phyloP scores from a whole-genome alignment of 1,140 invertebrate genomes.

The Antheraea pernyi region DNA sequence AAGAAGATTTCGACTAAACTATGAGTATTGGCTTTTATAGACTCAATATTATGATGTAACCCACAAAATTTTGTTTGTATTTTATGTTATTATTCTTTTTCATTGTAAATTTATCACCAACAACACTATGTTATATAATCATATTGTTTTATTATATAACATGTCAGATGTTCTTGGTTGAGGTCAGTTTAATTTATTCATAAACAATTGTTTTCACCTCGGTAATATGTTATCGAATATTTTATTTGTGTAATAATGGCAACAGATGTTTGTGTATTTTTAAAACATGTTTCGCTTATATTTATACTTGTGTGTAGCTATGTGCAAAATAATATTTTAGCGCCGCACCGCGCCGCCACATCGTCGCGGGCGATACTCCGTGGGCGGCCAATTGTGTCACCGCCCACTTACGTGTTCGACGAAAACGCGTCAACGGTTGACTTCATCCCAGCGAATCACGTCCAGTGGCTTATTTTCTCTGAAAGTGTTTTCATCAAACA shows the following conservation, averaged over 20 bases:
- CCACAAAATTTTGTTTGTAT: too few species aligned
- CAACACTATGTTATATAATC: too few species aligned
- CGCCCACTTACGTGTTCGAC: conserved; percentile 15
- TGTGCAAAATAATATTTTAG: conserved; percentile 24
- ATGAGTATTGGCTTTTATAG: too few species aligned
- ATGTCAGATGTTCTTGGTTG: neutral
- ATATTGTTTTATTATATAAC: neutral
- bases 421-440: neutral
- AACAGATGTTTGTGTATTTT: conserved; percentile 1
- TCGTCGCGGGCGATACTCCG: conserved; percentile 23
- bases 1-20: too few species aligned
- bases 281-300: neutral
- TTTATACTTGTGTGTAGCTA: neutral
- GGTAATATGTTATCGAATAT: neutral
- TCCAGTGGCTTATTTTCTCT: conserved; percentile 8
- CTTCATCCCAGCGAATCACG: neutral
- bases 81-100: too few species aligned
- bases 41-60: too few species aligned
- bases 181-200: neutral
- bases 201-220: neutral
- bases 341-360: conserved; percentile 10
- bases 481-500: neutral
- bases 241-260: neutral
- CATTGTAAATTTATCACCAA: too few species aligned
- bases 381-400: conserved; percentile 26